Conservation (phyloP, 2,113 vertebrate genomes). For the Empidonax traillii region DNA sequence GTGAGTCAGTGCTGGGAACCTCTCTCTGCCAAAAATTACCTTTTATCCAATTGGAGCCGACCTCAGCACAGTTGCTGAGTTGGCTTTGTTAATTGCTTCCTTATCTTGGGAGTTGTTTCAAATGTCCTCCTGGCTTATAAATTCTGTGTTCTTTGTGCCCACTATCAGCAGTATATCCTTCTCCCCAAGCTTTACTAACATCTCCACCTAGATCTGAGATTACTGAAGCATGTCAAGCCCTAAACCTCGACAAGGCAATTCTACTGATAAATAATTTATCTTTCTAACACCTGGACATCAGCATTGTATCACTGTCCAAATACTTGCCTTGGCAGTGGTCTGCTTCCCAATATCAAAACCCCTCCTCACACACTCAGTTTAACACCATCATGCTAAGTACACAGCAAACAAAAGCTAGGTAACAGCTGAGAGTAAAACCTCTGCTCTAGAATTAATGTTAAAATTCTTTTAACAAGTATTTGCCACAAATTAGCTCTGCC, state of each 20-base stretch:
- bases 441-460: background rate
- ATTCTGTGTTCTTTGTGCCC: background rate
- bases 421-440: background rate
- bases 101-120: background rate
- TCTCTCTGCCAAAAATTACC: background rate
- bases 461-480: background rate
- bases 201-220: background rate
- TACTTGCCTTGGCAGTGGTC: background rate
- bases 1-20: background rate
- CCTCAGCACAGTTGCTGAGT: background rate
- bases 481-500: background rate
- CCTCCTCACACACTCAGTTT: background rate
- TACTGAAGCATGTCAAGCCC: background rate
- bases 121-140: background rate
- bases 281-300: background rate
- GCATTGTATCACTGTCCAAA: rapidly evolving
- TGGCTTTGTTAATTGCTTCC: background rate
- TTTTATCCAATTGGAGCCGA: background rate
- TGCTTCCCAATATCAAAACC: background rate
- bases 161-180: background rate
- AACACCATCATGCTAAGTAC: background rate
- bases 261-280: background rate
- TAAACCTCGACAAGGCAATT: background rate
- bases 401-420: background rate
- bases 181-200: background rate